These are phyloP conservation scores for Tholera decimalis DNA, from an alignment of 2,888 invertebrate genomes.

Conservation along the genomic window DNA sequence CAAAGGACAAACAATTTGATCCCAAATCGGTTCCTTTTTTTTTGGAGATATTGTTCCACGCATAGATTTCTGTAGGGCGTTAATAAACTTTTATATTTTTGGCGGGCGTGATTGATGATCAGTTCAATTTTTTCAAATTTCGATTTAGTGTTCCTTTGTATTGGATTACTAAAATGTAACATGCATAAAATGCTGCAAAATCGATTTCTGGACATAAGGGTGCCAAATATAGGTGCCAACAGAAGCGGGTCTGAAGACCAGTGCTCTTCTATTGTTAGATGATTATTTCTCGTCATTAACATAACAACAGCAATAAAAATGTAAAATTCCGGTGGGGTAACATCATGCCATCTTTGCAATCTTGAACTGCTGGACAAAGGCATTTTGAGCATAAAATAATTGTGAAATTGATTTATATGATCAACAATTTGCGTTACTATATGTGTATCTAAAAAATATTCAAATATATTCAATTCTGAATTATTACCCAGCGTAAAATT, in stretches of 20 bases:
- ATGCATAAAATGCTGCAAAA: too few relatives aligned
- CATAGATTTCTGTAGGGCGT: constrained; percentile 41
- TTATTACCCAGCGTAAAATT: background rate
- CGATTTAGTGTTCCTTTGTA: background rate
- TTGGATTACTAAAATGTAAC: too few relatives aligned
- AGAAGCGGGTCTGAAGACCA: too few relatives aligned
- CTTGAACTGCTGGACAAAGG: background rate
- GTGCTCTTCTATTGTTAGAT: too few relatives aligned
- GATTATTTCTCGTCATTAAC: too few relatives aligned
- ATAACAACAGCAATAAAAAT: background rate
- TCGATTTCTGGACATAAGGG: too few relatives aligned
- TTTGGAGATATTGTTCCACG: constrained; percentile 42
- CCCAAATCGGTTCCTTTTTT: constrained; percentile 33
- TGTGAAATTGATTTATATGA: constrained; percentile 12
- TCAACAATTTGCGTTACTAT: constrained; percentile 24
- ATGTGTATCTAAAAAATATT: constrained; percentile 31
- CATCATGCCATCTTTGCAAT: constrained; percentile 7
- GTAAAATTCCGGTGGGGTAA: constrained; percentile 1
- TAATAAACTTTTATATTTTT: constrained; percentile 34
- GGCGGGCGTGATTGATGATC: constrained; percentile 31
- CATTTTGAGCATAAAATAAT: constrained; percentile 1
- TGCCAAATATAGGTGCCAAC: too few relatives aligned
- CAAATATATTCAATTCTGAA: constrained; percentile 7
- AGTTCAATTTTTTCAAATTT: constrained; percentile 13
- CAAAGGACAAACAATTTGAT: constrained; percentile 43